phyloP scores from a whole-genome alignment of 2,888 invertebrate species.

The Eucriotettix oculatus region DNA sequence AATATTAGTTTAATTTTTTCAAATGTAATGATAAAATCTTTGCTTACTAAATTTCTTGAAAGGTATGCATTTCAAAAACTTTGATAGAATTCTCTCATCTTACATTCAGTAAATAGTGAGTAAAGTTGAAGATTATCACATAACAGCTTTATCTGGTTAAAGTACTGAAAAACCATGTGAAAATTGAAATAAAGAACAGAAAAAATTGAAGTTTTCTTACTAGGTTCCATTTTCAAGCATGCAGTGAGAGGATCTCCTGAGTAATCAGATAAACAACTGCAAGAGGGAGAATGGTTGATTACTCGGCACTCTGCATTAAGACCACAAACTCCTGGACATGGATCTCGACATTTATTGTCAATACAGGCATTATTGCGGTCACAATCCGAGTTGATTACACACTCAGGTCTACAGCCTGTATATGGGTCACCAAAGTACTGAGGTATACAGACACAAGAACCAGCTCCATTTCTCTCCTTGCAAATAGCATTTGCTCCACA shows the following conservation, averaged over 20 bases:
- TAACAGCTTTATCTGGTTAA: not conserved
- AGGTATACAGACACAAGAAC: slow-evolving; percentile 18
- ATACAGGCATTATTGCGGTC: slow-evolving; percentile 19
- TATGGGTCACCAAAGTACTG: slow-evolving; percentile 22
- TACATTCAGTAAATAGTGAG: too few relatives aligned
- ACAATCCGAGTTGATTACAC: slow-evolving; percentile 22
- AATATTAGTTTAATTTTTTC: too few relatives aligned
- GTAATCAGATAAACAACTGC: slow-evolving; percentile 13
- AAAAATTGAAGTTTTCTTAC: slow-evolving; percentile 8
- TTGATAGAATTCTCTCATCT: too few relatives aligned
- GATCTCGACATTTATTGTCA: slow-evolving; percentile 19
- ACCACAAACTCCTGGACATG: slow-evolving; percentile 20
- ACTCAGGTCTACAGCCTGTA: slow-evolving; percentile 22
- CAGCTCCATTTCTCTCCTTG: slow-evolving; percentile 19
- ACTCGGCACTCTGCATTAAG: slow-evolving; percentile 22
- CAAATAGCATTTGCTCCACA: slow-evolving; percentile 49
- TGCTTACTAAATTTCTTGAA: too few relatives aligned
- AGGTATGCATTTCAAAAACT: too few relatives aligned
- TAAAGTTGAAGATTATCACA: too few relatives aligned
- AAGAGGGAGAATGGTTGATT: slow-evolving; percentile 20
- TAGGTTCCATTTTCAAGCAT: slow-evolving; percentile 16
- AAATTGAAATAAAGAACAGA: not conserved
- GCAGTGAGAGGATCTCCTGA: slow-evolving; percentile 19
- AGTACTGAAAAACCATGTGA: slow-evolving; percentile 1
- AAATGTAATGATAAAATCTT: too few relatives aligned